Percentiles rank a stretch among this genome's conserved stretches.
Evolutionary conservation across 2,888 invertebrate species (phyloP).

Genomic region (Alloplasta piceator): DNA sequence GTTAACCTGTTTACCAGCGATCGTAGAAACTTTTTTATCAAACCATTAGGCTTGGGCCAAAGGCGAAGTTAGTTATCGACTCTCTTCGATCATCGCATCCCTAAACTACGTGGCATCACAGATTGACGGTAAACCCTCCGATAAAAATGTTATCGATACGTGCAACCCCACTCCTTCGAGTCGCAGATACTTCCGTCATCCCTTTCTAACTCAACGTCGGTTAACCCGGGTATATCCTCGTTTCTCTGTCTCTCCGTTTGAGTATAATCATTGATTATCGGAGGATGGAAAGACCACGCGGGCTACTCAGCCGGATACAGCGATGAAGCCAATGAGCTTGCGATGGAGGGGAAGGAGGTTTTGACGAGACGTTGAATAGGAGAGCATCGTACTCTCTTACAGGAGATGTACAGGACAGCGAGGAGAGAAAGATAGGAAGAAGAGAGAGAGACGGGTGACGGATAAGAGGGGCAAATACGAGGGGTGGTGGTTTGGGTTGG

Average conservation of each 20-base stretch:
- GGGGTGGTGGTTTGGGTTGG: constrained; percentile 71
- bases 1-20: no score
- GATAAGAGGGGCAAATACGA: constrained; percentile 70
- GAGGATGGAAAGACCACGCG: constrained; percentile 81
- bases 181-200: no score
- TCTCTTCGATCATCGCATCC: no score
- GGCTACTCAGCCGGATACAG: constrained; percentile 74
- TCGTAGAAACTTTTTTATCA: no score
- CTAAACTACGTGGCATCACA: no score
- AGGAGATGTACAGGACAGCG: constrained; percentile 35
- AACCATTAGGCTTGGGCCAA: no score
- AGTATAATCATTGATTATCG: constrained; percentile 87
- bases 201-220: no score
- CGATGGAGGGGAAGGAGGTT: constrained; percentile 64
- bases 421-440: constrained; percentile 70
- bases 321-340: constrained; percentile 67
- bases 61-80: no score
- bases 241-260: constrained; percentile 83
- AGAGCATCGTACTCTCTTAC: constrained; percentile 12
- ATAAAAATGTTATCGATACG: no score
- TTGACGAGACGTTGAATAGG: constrained; percentile 59
- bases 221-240: background rate
- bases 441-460: constrained; percentile 63
- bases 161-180: no score
- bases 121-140: no score